Conservation (phyloP, 2,797 vertebrate species). For the Sarcoramphus papa region DNA sequence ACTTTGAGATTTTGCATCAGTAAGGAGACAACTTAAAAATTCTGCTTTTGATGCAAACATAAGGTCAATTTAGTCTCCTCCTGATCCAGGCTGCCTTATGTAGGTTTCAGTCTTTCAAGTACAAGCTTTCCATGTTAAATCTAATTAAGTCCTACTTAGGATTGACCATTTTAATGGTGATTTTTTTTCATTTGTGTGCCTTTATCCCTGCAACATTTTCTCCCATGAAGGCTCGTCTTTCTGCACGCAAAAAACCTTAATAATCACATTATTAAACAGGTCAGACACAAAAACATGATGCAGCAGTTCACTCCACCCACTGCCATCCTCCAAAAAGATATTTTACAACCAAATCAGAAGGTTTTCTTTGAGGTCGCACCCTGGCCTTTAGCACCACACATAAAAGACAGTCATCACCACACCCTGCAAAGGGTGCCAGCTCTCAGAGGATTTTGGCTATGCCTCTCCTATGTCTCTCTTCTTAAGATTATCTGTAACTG, state of each 20-base stretch:
- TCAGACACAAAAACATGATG: constrained; percentile 55
- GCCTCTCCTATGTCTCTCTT: not conserved
- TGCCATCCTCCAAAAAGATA: constrained; percentile 28
- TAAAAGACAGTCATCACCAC: constrained; percentile 63
- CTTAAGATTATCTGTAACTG: constrained; percentile 25
- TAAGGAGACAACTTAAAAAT: not conserved
- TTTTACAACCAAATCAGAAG: constrained; percentile 68
- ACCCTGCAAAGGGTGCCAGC: constrained; percentile 61
- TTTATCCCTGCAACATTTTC: not conserved
- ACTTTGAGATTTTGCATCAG: not conserved
- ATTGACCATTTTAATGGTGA: not conserved
- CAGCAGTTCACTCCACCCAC: constrained; percentile 59
- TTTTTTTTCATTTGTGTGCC: not conserved
- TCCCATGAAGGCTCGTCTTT: not conserved
- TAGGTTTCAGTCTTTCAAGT: not conserved
- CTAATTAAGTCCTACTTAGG: not conserved
- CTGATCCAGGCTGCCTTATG: not conserved
- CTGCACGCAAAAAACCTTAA: constrained; percentile 23
- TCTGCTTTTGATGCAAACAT: not conserved
- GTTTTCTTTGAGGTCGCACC: constrained; percentile 68
- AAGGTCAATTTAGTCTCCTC: not conserved
- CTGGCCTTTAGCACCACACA: constrained; percentile 67
- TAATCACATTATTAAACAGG: constrained; percentile 32
- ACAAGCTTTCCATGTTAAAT: not conserved
- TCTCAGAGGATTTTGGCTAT: constrained; percentile 40